Conservation (phyloP, 2,888 invertebrate genomes). For the Adineta ricciae region DNA sequence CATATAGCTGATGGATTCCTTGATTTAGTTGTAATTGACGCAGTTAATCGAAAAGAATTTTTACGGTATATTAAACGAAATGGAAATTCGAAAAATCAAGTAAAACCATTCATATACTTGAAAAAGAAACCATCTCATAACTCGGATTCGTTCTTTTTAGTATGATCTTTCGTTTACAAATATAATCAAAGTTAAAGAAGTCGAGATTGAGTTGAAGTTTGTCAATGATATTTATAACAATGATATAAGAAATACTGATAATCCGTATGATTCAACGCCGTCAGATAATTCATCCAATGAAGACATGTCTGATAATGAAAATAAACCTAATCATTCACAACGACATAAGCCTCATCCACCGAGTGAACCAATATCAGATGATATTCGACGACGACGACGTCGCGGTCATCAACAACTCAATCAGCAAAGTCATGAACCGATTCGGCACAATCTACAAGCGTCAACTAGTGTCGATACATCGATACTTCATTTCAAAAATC, state of each 20-base stretch:
- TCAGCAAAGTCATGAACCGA: neutral
- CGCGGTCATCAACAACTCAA: neutral
- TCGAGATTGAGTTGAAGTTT: neutral
- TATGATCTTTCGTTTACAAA: neutral
- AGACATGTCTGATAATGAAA: neutral
- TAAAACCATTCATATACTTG: slow-evolving; percentile 32
- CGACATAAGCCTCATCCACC: neutral
- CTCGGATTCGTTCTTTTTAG: neutral
- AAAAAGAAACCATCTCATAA: too few species aligned
- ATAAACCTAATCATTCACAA: neutral
- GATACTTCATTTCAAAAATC: neutral
- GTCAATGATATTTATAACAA: neutral
- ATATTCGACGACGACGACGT: neutral
- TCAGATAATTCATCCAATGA: neutral
- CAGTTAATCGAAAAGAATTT: slow-evolving; percentile 42
- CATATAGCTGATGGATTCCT: slow-evolving; percentile 45
- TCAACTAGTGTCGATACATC: neutral
- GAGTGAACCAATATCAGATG: neutral
- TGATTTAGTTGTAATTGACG: slow-evolving; percentile 43
- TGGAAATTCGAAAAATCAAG: slow-evolving; percentile 45
- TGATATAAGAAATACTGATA: neutral
- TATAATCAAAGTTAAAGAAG: neutral
- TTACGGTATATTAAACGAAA: slow-evolving; percentile 42
- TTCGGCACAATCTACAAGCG: too few species aligned
- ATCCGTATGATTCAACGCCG: neutral